Evolutionary conservation across 2,113 vertebrate species (phyloP).

Genomic region (Lophochroa leadbeateri): DNA sequence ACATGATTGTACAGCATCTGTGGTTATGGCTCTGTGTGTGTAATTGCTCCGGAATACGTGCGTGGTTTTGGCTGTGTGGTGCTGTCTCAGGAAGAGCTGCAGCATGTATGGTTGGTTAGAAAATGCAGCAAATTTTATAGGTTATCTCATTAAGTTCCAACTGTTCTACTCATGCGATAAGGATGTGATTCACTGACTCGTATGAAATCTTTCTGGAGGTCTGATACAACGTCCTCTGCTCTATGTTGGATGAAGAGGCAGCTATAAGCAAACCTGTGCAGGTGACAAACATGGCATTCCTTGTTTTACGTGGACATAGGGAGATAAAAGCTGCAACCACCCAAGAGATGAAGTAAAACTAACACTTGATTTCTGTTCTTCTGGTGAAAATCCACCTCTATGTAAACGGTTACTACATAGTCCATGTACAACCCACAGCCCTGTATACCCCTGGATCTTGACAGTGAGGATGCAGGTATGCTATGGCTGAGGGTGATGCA

Average conservation of each 20-base stretch:
- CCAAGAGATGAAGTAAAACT: not conserved
- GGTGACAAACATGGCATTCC: not conserved
- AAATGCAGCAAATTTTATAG: not conserved
- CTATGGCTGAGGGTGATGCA: too few species aligned
- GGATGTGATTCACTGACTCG: too few species aligned
- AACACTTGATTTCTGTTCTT: not conserved
- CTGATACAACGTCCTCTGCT: not conserved
- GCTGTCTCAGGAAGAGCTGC: not conserved
- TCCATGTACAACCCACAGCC: not conserved
- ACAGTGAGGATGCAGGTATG: not conserved
- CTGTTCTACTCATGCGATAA: not conserved
- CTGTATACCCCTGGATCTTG: fast-evolving
- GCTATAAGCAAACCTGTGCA: not conserved
- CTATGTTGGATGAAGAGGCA: not conserved
- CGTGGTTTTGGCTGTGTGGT: not conserved
- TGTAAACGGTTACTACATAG: not conserved
- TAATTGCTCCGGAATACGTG: not conserved
- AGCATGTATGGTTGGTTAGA: not conserved
- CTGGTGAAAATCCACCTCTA: not conserved
- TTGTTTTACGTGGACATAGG: not conserved
- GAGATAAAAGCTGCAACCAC: not conserved
- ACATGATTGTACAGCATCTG: not conserved
- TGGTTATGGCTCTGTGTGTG: not conserved
- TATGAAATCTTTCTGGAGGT: not conserved
- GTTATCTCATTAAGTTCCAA: not conserved